Percentiles rank a stretch among this genome's conserved stretches.
phyloP scores from a whole-genome alignment of 2,888 invertebrate species.

The Cabera pusaria region DNA sequence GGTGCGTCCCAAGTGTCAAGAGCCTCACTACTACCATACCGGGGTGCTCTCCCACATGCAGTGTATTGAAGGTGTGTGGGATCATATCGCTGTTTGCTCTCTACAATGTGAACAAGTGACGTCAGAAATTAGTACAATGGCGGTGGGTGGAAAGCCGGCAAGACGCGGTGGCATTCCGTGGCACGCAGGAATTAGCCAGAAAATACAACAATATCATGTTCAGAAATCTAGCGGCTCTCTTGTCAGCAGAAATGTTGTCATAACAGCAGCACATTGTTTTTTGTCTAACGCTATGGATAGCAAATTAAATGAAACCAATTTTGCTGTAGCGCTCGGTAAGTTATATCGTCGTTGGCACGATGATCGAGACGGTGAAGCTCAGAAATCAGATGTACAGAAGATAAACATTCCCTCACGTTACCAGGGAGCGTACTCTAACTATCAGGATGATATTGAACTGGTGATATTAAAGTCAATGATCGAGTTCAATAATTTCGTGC shows the following conservation, averaged over 20 bases:
- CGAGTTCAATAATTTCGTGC: constrained; percentile 51
- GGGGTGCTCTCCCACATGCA: constrained; percentile 21
- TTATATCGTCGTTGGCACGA: constrained; percentile 24
- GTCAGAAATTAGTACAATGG: constrained; percentile 46
- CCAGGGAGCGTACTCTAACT: constrained; percentile 64
- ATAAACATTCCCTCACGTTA: constrained; percentile 41
- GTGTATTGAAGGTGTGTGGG: constrained; percentile 23
- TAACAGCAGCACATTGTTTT: constrained; percentile 39
- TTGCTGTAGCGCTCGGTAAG: constrained; percentile 25
- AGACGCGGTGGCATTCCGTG: constrained; percentile 71
- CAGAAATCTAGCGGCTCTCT: constrained; percentile 82
- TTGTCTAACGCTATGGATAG: constrained; percentile 12
- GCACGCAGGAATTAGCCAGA: constrained; percentile 79
- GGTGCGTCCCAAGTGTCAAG: constrained; percentile 17
- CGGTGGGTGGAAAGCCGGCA: constrained; percentile 57
- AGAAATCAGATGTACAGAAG: constrained; percentile 20
- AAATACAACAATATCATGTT: constrained; percentile 53
- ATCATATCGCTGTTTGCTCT: constrained; percentile 19
- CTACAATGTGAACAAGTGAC: constrained; percentile 30
- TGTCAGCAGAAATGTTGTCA: constrained; percentile 50
- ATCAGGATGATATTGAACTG: constrained; percentile 74
- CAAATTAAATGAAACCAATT: constrained; percentile 7
- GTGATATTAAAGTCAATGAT: constrained; percentile 58
- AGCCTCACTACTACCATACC: constrained; percentile 15
- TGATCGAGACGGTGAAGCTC: constrained; percentile 16